These are phyloP conservation scores for Ardeotis arabs DNA, from an alignment of 2,113 vertebrate species.

Conservation along the genomic window DNA sequence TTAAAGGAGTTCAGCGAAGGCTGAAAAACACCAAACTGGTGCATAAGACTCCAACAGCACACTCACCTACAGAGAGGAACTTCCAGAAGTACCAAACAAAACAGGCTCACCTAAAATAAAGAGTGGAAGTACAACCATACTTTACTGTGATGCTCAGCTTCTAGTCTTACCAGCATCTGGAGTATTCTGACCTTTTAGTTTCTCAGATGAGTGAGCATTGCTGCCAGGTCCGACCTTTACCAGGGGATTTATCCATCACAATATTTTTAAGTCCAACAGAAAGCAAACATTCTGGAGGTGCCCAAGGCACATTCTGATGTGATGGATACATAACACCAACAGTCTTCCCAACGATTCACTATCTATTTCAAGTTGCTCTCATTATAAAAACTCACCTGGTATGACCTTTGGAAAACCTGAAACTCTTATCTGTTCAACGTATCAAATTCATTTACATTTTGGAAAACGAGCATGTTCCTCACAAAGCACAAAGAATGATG, in stretches of 20 bases:
- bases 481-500: background rate
- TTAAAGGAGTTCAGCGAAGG: slow-evolving; percentile 1
- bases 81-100: slow-evolving; percentile 58
- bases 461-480: background rate
- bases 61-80: slow-evolving; percentile 2
- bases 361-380: background rate
- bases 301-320: slow-evolving; percentile 13
- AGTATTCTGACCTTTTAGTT: slow-evolving; percentile 85
- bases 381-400: background rate
- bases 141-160: background rate
- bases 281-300: slow-evolving; percentile 22
- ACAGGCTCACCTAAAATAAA: slow-evolving; percentile 41
- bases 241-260: slow-evolving; percentile 76
- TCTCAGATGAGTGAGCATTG: slow-evolving; percentile 77
- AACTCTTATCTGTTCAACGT: background rate
- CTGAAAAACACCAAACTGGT: background rate
- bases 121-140: background rate
- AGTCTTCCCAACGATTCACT: background rate
- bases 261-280: background rate
- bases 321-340: background rate
- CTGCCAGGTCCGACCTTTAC: slow-evolving; percentile 83
- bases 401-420: background rate
- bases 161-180: slow-evolving; percentile 28
- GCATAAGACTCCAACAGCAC: background rate
- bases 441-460: background rate